A percentile compares a stretch with the other conserved stretches of the same genome.
Conservation (phyloP, 2,113 vertebrate species). For the Speoplatyrhinus poulsoni region DNA sequence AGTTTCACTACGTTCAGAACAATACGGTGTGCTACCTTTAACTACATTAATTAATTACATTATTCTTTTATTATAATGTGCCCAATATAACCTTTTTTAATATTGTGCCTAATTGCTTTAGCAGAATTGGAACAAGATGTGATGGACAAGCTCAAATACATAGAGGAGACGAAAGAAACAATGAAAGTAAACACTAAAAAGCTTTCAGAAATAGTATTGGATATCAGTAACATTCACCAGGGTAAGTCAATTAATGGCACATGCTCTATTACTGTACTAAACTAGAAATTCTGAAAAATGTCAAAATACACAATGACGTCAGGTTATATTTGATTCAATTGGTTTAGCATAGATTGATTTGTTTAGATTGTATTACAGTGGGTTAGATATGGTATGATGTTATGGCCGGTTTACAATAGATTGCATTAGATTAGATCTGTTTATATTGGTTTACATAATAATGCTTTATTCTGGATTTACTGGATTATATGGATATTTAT, state of each 20-base stretch:
- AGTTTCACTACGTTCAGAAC: constrained; percentile 76
- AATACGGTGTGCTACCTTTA: constrained; percentile 53
- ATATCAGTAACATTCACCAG: constrained; percentile 77
- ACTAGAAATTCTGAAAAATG: too few relatives aligned
- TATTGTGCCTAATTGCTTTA: constrained; percentile 26
- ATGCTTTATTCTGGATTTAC: too few relatives aligned
- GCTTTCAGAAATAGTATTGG: constrained; percentile 71
- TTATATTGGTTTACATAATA: too few relatives aligned
- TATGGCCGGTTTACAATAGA: too few relatives aligned
- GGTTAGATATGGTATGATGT: too few relatives aligned
- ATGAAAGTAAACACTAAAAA: constrained; percentile 72
- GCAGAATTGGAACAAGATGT: constrained; percentile 75
- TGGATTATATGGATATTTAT: too few relatives aligned
- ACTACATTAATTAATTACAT: background rate
- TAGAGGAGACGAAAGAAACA: constrained; percentile 80
- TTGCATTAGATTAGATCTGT: too few relatives aligned
- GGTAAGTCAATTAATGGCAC: constrained; percentile 66
- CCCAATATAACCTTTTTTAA: background rate
- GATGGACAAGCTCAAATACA: constrained; percentile 75
- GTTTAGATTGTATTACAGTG: too few relatives aligned
- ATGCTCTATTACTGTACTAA: too few relatives aligned
- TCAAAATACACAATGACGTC: too few relatives aligned
- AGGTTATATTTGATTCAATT: too few relatives aligned
- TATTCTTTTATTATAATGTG: background rate
- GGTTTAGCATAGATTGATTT: too few relatives aligned